Conservation (phyloP, 2,113 vertebrate species). For the Notothenia coriiceps region DNA sequence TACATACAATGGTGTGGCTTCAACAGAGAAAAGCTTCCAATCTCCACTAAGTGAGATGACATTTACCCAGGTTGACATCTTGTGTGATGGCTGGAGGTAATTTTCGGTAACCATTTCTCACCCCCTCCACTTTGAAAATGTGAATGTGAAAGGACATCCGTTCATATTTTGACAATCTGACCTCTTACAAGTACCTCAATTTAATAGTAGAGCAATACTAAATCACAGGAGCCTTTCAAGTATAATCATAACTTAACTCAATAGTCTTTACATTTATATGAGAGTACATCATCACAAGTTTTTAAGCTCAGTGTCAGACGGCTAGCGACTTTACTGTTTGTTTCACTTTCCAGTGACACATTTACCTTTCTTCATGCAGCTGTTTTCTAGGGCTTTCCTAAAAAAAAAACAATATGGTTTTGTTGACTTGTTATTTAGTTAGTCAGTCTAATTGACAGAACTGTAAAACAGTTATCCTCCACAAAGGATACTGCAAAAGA, state of each 20-base stretch:
- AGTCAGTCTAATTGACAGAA: no score
- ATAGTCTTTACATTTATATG: no score
- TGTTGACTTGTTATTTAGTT: no score
- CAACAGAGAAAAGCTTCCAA: conserved; percentile 3
- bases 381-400: no score
- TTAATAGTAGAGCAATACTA: background rate
- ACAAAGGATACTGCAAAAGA: no score
- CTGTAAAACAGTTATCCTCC: no score
- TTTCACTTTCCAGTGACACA: background rate
- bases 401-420: no score
- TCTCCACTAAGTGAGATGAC: background rate
- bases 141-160: background rate
- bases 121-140: background rate
- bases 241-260: background rate
- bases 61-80: background rate
- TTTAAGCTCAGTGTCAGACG: background rate
- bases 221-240: background rate
- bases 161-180: no score
- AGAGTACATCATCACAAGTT: background rate
- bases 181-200: background rate
- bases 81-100: background rate
- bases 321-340: background rate
- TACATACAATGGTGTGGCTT: background rate
- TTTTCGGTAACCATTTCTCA: background rate
- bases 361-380: background rate